These are phyloP conservation scores for Tiphia femorata DNA, from an alignment of 2,888 invertebrate species.

Conservation along the genomic window DNA sequence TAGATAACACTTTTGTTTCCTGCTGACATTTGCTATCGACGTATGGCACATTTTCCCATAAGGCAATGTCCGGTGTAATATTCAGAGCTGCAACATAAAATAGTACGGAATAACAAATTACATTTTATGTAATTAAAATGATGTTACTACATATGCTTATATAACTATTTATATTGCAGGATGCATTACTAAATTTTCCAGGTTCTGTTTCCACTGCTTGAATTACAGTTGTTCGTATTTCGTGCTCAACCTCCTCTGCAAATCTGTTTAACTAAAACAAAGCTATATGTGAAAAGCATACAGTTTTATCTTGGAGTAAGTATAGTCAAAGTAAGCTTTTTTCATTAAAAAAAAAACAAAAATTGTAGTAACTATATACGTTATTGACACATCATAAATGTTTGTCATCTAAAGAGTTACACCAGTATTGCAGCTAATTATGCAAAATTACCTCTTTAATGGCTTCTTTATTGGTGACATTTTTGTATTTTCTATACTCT, in stretches of 20 bases:
- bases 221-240: slow-evolving; percentile 80
- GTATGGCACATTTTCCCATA: slow-evolving; percentile 75
- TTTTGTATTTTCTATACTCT: slow-evolving; percentile 78
- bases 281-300: no score
- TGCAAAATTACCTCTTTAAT: slow-evolving; percentile 76
- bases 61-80: slow-evolving; percentile 74
- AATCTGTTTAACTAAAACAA: slow-evolving; percentile 76
- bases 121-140: slow-evolving; percentile 12
- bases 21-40: slow-evolving; percentile 22
- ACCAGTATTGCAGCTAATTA: no score
- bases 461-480: slow-evolving; percentile 73
- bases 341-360: no score
- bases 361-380: no score
- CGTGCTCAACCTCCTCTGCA: slow-evolving; percentile 78
- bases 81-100: slow-evolving; percentile 70
- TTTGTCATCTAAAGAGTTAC: not conserved
- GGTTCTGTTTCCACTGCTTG: slow-evolving; percentile 79
- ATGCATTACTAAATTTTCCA: slow-evolving; percentile 75
- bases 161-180: not conserved
- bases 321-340: no score
- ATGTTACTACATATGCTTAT: not conserved
- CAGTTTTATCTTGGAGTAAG: no score
- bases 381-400: not conserved
- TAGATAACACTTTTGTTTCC: not conserved
- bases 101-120: not conserved